Evolutionary conservation across 2,888 invertebrate species (phyloP), one percentile per base, ranked within the genome.

Genomic region (Hirtodrosophila cameraria): DNA sequence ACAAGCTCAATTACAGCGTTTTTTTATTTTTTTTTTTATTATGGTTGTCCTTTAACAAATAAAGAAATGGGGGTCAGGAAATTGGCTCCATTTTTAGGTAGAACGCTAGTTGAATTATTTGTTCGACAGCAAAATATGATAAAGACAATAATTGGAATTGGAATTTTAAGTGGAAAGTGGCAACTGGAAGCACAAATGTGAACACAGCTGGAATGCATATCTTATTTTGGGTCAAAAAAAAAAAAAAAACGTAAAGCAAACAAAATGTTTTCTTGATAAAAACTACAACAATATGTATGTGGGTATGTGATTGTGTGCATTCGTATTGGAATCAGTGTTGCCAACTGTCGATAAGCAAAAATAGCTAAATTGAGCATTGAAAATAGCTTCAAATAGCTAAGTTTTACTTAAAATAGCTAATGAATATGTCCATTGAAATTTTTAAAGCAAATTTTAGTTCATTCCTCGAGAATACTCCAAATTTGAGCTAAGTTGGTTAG

Each of bases 231-330:
- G 49, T 60, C 49, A 50, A 62, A n/a, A n/a, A n/a, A n/a, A n/a
- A n/a, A n/a, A n/a, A n/a, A n/a, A n/a, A n/a, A n/a, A 36, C 41
- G 50, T 11, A 46, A 66, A 59, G 50, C 50, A 74, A 77, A 67
- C 53, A 67, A 69, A 57, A 38, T 50, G 52, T 62, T 71, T 76
- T 72, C 80, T 75, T 86, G 68, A 72, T 76, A 79, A 85, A 60
- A 85, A 60, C 18, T 13, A 41, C n/a, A n/a, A n/a, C n/a, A 5
- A 20, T 27, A 12, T 33, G 11, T 13, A 4, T 48, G 48, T 35
- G n/a, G 48, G 25, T 39, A 3, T 33, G 30, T 35, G 16, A 33
- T 28, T 15, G 18, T 48, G 25, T 33, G 25, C 15, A 18, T 41
- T 13, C 49, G 31, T 48, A 33, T 45, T 23, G 25, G 36, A 31